Evolutionary conservation across 2,113 vertebrate genomes (phyloP).

Genomic region (Hippocampus mohnikei): DNA sequence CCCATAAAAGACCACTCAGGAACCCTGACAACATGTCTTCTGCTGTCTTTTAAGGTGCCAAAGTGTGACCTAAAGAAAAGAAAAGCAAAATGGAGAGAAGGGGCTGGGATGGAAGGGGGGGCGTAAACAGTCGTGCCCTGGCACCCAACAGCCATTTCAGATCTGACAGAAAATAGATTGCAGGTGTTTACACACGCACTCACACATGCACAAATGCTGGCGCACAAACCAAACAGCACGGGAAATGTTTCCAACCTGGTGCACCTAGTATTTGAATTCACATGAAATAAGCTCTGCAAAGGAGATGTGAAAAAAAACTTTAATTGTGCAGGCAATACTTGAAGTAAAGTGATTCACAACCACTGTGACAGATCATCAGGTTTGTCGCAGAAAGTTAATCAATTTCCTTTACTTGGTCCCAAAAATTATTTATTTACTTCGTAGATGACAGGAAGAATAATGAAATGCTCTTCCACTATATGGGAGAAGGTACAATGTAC

Average conservation of each 20-base stretch:
- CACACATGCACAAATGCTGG: neutral
- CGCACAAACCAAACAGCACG: conserved; percentile 21
- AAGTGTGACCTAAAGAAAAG: neutral
- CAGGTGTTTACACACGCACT: conserved; percentile 51
- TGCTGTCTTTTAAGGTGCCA: conserved; percentile 25
- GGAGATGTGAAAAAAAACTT: neutral
- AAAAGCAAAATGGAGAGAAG: conserved; percentile 14
- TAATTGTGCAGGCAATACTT: neutral
- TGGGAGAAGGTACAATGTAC: neutral
- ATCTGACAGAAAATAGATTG: conserved; percentile 51
- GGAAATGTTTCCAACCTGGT: conserved; percentile 57
- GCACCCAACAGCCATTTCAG: conserved; percentile 51
- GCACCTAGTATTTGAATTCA: conserved; percentile 40
- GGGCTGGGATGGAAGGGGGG: neutral
- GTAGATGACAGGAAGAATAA: neutral
- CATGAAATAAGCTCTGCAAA: neutral
- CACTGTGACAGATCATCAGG: neutral
- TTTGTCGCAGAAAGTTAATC: no score
- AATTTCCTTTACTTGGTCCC: neutral
- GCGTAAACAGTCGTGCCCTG: conserved; percentile 29
- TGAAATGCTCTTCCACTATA: neutral
- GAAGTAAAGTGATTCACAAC: neutral
- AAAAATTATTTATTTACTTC: neutral
- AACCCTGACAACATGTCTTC: conserved; percentile 20
- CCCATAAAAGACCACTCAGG: conserved; percentile 16